A percentile compares a stretch with the other conserved stretches of the same genome.
Conservation (phyloP, 2,797 vertebrate genomes). For the Ataeniobius toweri region DNA sequence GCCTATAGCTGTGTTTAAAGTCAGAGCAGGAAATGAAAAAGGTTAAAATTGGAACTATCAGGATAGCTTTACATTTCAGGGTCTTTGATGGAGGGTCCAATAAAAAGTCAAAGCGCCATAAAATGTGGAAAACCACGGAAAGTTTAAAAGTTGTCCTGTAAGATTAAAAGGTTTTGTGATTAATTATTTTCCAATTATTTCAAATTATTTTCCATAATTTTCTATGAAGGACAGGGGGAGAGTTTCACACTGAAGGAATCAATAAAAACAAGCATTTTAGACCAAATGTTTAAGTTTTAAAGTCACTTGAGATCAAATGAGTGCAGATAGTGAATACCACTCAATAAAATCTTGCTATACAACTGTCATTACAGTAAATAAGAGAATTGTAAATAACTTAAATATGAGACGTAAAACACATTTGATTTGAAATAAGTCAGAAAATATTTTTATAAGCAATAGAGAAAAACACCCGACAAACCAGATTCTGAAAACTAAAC, state of each 20-base stretch:
- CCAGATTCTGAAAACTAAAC: no score
- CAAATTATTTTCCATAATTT: constrained; percentile 23
- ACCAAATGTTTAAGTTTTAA: neutral
- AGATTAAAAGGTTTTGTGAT: neutral
- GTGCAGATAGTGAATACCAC: neutral
- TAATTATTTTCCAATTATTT: neutral
- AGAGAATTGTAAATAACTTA: neutral
- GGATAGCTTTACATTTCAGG: neutral
- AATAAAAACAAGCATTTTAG: neutral
- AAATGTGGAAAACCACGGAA: neutral
- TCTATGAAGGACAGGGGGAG: constrained; percentile 57
- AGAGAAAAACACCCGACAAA: no score
- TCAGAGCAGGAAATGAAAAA: no score
- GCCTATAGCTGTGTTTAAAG: no score
- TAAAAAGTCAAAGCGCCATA: neutral
- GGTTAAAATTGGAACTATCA: neutral
- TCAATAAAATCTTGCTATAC: neutral
- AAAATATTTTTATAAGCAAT: no score
- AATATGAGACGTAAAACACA: neutral
- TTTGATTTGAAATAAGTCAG: neutral
- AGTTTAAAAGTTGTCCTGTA: neutral
- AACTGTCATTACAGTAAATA: neutral
- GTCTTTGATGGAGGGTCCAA: neutral
- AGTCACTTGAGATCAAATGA: neutral
- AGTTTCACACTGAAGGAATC: constrained; percentile 54